Conservation (phyloP, 2,113 vertebrate genomes). For the Bujurquina vittata region DNA sequence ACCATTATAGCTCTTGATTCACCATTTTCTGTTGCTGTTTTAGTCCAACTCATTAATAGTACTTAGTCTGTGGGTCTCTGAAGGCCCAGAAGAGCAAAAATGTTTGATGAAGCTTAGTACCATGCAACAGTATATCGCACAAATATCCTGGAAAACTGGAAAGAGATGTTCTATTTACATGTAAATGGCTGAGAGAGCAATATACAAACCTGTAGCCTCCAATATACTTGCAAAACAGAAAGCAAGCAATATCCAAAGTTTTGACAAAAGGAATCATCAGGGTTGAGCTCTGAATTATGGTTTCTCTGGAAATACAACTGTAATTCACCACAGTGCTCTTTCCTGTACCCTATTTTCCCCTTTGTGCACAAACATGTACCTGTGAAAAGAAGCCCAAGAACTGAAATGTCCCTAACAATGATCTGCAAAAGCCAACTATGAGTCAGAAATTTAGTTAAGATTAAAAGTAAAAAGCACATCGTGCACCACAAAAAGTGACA, state of each 20-base stretch:
- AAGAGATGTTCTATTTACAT: constrained; percentile 19
- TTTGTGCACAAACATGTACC: not conserved
- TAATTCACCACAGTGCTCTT: not conserved
- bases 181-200: constrained; percentile 16
- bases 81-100: not conserved
- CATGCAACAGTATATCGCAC: not conserved
- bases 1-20: not conserved
- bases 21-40: not conserved
- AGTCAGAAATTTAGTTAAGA: not conserved
- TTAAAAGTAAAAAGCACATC: not conserved
- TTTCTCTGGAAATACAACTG: not conserved
- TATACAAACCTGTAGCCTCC: not conserved
- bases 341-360: not conserved
- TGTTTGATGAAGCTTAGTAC: not conserved
- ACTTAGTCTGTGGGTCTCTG: not conserved
- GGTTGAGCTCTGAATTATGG: not conserved
- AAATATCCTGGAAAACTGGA: not conserved
- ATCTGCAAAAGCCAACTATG: not conserved
- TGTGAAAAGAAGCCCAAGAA: not conserved
- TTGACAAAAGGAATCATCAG: not conserved
- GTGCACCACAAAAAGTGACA: not conserved
- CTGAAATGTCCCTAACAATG: not conserved
- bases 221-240: constrained; percentile 5
- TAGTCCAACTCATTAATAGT: not conserved
- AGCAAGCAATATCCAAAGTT: constrained; percentile 1